Percentiles rank a stretch among this genome's conserved stretches.
Conservation (phyloP, 2,113 vertebrate species). For the Solea solea region DNA sequence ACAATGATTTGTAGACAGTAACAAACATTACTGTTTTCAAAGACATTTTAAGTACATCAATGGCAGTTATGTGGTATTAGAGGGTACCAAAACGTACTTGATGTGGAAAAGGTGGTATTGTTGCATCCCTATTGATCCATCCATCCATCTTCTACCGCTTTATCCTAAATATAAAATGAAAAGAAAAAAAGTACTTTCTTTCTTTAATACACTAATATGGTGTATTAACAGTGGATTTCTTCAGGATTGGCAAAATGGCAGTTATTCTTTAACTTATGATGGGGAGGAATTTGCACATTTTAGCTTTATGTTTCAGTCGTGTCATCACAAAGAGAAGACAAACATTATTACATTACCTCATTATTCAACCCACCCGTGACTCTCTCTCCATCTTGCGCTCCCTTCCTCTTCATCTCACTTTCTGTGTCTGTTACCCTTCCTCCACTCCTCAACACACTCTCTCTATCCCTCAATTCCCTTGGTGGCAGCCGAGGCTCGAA, state of each 20-base stretch:
- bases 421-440: slow-evolving; percentile 48
- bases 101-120: too few species aligned
- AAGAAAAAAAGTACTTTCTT: too few species aligned
- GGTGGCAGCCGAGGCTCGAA: slow-evolving; percentile 58
- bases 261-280: slow-evolving; percentile 27
- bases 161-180: too few species aligned
- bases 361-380: slow-evolving; percentile 59
- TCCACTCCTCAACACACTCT: slow-evolving; percentile 54
- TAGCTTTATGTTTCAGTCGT: slow-evolving; percentile 43
- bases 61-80: too few species aligned
- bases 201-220: too few species aligned
- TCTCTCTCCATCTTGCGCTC: slow-evolving; percentile 14
- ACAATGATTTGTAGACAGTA: too few species aligned
- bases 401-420: slow-evolving; percentile 33
- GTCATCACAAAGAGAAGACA: slow-evolving; percentile 59
- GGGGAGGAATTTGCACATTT: slow-evolving; percentile 42
- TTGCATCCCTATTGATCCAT: too few species aligned
- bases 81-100: too few species aligned
- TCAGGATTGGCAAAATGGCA: slow-evolving; percentile 13
- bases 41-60: too few species aligned
- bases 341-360: slow-evolving; percentile 62
- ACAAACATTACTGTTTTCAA: too few species aligned
- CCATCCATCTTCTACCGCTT: too few species aligned
- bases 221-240: background rate
- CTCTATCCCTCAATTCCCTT: slow-evolving; percentile 60